Conservation (phyloP, 2,888 invertebrate species). For the Eugnorisma glareosa region DNA sequence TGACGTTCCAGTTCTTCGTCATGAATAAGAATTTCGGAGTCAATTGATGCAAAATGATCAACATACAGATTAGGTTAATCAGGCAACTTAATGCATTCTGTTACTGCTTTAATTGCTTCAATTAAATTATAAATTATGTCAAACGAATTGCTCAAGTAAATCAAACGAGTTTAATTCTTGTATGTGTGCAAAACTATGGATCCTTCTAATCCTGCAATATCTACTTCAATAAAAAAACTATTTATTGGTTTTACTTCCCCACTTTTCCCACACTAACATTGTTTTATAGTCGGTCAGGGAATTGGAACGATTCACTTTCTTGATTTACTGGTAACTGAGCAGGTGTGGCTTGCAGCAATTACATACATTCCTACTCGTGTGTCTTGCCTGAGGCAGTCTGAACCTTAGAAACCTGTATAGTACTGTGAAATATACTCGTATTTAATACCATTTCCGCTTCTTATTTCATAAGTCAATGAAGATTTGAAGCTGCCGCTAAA, state of each 20-base stretch:
- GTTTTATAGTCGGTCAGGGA: constrained; percentile 40
- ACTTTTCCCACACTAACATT: constrained; percentile 15
- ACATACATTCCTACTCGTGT: constrained; percentile 40
- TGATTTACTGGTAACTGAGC: constrained; percentile 61
- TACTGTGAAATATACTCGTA: constrained; percentile 10
- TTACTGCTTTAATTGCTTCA: constrained; percentile 37
- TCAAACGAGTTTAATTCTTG: constrained; percentile 31
- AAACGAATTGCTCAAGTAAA: constrained; percentile 33
- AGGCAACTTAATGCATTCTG: constrained; percentile 1
- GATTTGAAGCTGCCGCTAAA: neutral
- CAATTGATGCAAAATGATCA: constrained; percentile 35
- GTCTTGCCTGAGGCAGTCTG: constrained; percentile 31
- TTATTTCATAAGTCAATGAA: constrained; percentile 1
- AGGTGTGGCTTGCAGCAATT: constrained; percentile 58
- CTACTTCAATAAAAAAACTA: neutral
- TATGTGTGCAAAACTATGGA: constrained; percentile 10
- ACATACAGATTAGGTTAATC: constrained; percentile 30
- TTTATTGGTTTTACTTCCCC: constrained; percentile 13
- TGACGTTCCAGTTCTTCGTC: constrained; percentile 23
- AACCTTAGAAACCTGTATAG: constrained; percentile 14
- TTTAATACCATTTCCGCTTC: constrained; percentile 2
- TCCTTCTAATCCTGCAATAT: neutral
- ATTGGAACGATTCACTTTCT: constrained; percentile 53
- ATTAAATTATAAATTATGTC: constrained; percentile 48
- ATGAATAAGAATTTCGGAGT: constrained; percentile 43